A percentile compares a stretch with the other conserved stretches of the same genome.
phyloP scores from a whole-genome alignment of 2,113 vertebrate genomes.

The Oryzias javanicus region DNA sequence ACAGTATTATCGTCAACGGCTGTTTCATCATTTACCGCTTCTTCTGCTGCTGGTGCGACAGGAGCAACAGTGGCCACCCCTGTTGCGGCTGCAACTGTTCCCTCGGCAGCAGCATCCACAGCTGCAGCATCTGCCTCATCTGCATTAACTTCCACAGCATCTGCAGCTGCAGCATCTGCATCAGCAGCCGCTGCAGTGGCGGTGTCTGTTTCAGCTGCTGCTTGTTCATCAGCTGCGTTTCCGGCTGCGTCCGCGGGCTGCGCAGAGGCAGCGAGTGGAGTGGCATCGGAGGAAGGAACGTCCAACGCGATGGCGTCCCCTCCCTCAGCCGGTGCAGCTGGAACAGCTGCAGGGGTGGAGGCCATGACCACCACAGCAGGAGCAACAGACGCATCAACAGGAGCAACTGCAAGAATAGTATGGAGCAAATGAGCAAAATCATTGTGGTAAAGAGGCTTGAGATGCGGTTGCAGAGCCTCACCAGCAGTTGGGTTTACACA shows the following conservation, averaged over 20 bases:
- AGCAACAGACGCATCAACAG: conserved; percentile 38
- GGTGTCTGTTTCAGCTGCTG: conserved; percentile 11
- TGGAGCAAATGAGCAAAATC: conserved; percentile 2
- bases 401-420: conserved; percentile 28
- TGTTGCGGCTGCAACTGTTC: conserved; percentile 16
- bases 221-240: conserved; percentile 31
- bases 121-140: conserved; percentile 12
- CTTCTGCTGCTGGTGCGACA: conserved; percentile 23
- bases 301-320: conserved; percentile 44
- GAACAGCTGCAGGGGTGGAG: conserved; percentile 41
- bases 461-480: conserved; percentile 32
- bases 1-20: conserved; percentile 24
- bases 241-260: conserved; percentile 40
- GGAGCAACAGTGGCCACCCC: conserved; percentile 4
- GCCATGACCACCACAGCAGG: conserved; percentile 50
- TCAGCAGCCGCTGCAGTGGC: conserved; percentile 11
- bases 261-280: conserved; percentile 47
- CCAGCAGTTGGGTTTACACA: conserved; percentile 74
- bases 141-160: conserved; percentile 22
- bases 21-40: conserved; percentile 16
- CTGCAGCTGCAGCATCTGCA: conserved; percentile 32
- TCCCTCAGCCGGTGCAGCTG: conserved; percentile 37
- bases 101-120: conserved; percentile 30
- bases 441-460: background rate
- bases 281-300: conserved; percentile 52